Base-by-base conservation (phyloP, 2,888 invertebrate genomes). In the Nematopogon swammerdamellus region DNA sequence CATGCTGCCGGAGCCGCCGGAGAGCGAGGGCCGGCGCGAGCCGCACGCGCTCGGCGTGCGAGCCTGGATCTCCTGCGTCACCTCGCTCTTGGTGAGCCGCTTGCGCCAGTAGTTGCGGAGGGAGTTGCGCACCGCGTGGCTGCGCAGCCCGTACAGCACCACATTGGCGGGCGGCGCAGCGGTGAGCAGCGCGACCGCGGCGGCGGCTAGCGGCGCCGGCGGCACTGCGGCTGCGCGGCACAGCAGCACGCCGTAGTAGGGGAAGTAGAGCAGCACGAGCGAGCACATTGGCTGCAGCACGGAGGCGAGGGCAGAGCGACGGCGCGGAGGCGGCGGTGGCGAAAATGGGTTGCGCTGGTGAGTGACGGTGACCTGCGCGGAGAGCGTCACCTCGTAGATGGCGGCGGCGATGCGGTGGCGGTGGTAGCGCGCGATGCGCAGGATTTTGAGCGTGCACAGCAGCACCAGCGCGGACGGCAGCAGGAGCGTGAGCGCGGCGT, bases 331-430 rank as follows among this genome's bases (percentile, higher is more conserved):
- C 1, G 85, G 84, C 20, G 87, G 87, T 45, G 88, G 82, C 54
- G 86, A 84, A 64, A 91, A 89, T 8, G 91, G 91, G 61, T 91
- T 91, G 55, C 89, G 77, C 64, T 91, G 91, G 62, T 90, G 90
- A 0, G 90, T 91, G 58, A 91, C 89, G 47, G 90, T 89, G 55
- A 91, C 91, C 72, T 92, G 91, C 1, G 91, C 91, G 8, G 90
- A 89, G 48, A 92, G 67, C 0, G 91, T 91, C 44, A 91, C 91
- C 76, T 92, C 91, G 70, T 89, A 91, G 56, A 92, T 90, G 19
- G 92, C 91, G 45, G 91, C 89, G 20, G 91, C 91, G 57, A 92
- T 92, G 52, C 91, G 82, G 64, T 92, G 91, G 5, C 91, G 82
- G 62, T 92, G 92, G 65, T 91, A 89, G 1, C 85, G 73, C 8